These are phyloP conservation scores for Esox masquinongy DNA, from an alignment of 2,797 vertebrate species.

Conservation along the genomic window DNA sequence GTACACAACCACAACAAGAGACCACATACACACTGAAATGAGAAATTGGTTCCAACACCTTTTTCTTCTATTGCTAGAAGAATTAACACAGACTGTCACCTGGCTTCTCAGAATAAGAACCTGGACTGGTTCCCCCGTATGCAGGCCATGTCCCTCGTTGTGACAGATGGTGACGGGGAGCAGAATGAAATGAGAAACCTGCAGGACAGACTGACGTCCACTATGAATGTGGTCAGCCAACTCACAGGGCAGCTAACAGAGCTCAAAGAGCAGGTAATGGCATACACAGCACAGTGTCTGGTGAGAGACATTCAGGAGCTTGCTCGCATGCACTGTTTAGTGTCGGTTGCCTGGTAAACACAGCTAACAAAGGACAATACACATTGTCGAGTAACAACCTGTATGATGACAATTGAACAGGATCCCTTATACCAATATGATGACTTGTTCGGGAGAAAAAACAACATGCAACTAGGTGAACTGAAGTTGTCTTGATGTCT, in stretches of 20 bases:
- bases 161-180: conserved; percentile 91
- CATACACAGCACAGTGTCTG: background rate
- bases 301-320: background rate
- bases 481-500: background rate
- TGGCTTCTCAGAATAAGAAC: conserved; percentile 81
- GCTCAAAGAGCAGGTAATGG: conserved; percentile 92
- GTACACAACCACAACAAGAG: no score
- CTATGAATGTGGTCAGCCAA: conserved; percentile 92
- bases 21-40: no score
- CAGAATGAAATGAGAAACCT: conserved; percentile 96
- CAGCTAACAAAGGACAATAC: background rate
- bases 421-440: background rate
- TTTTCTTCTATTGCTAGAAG: background rate
- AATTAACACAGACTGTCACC: background rate
- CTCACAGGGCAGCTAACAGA: conserved; percentile 87
- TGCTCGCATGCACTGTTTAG: background rate
- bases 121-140: conserved; percentile 96
- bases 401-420: background rate
- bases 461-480: background rate
- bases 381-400: background rate
- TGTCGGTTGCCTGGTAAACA: background rate
- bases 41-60: no score
- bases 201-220: conserved; percentile 88
- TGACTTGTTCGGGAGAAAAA: background rate
- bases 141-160: conserved; percentile 98